phyloP scores from a whole-genome alignment of 35 echinoderm and acorn worm genomes.

The Amphiura filiformis region DNA sequence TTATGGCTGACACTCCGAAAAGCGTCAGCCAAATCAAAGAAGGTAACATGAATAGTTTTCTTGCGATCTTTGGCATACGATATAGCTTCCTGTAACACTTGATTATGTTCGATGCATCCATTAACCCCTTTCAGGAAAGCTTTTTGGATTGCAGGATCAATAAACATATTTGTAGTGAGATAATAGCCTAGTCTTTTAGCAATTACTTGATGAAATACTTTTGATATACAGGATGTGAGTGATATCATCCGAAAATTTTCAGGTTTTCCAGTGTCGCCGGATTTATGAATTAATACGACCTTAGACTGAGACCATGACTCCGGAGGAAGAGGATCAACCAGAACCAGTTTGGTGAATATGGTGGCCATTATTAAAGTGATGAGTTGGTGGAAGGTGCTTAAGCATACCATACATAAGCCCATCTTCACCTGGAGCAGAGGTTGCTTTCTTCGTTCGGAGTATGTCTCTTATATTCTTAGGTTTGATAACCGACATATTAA shows the following conservation, averaged over 20 bases:
- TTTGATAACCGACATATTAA: constrained; percentile 1
- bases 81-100: not conserved
- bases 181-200: constrained; percentile 9
- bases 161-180: constrained; percentile 17
- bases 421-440: not conserved
- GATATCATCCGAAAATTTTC: constrained; percentile 38
- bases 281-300: constrained; percentile 5
- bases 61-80: not conserved
- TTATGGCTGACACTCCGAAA: constrained; percentile 26
- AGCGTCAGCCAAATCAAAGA: constrained; percentile 38
- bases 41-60: constrained; percentile 18
- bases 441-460: not conserved
- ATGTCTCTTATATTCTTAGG: not conserved
- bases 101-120: constrained; percentile 32
- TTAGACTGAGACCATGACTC: not conserved
- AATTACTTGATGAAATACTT: constrained; percentile 34
- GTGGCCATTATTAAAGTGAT: not conserved
- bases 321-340: not conserved
- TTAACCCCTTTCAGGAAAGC: constrained; percentile 18
- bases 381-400: not conserved
- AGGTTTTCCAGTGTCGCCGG: not conserved
- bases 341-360: not conserved
- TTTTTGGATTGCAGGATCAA: constrained; percentile 37
- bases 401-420: not conserved
- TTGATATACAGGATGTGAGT: constrained; percentile 20